phyloP scores from a whole-genome alignment of 1,140 invertebrate genomes.

The Pseudomyrmex sp. region DNA sequence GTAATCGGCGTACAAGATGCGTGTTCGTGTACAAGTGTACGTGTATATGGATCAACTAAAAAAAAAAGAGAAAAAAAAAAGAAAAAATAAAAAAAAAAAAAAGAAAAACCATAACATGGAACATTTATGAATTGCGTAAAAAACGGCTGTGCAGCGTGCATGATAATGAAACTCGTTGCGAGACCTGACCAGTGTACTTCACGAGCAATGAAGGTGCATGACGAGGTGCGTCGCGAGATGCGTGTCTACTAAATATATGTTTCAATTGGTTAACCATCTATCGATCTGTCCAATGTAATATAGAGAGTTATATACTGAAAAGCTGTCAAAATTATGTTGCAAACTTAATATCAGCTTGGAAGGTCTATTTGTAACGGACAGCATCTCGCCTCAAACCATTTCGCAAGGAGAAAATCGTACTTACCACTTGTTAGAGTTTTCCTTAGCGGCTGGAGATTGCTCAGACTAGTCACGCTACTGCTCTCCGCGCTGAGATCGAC shows the following conservation, averaged over 20 bases:
- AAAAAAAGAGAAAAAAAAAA: no score
- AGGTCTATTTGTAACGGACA: constrained; percentile 55
- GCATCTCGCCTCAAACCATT: constrained; percentile 71
- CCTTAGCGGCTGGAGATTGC: constrained; percentile 92
- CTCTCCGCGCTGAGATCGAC: constrained; percentile 97
- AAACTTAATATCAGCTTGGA: constrained; percentile 5
- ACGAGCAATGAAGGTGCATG: constrained; percentile 81
- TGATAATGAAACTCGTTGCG: constrained; percentile 80
- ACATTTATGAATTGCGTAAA: constrained; percentile 84
- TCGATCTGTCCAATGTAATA: constrained; percentile 21
- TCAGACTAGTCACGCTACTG: constrained; percentile 96
- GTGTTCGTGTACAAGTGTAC: constrained; percentile 64
- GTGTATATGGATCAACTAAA: constrained; percentile 74
- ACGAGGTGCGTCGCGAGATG: constrained; percentile 73
- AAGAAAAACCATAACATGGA: constrained; percentile 78
- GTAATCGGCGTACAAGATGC: constrained; percentile 79
- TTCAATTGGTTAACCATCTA: constrained; percentile 28
- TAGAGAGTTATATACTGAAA: constrained; percentile 21
- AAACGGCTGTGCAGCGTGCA: constrained; percentile 84
- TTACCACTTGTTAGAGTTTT: constrained; percentile 94
- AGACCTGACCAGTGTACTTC: constrained; percentile 74
- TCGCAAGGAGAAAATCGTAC: constrained; percentile 74
- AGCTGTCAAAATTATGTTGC: constrained; percentile 24
- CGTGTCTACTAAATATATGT: constrained; percentile 57
- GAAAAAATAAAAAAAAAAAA: constrained; percentile 27